Conservation (phyloP, 2,888 invertebrate species). For the Microplitis manilae region DNA sequence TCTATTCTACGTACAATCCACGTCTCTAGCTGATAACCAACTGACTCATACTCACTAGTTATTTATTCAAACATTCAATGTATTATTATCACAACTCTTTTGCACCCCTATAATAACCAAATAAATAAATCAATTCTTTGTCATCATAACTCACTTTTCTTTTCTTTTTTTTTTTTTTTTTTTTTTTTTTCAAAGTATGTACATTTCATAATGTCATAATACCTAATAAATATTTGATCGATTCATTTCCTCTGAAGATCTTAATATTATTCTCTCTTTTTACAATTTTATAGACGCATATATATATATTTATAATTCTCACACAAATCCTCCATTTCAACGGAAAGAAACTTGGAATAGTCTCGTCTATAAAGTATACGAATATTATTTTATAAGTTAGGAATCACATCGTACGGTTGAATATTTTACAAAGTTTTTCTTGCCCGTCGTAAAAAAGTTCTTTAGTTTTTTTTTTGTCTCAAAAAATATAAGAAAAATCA, state of each 20-base stretch:
- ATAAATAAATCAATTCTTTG: neutral
- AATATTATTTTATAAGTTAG: constrained; percentile 45
- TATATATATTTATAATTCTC: constrained; percentile 2
- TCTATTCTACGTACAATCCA: constrained; percentile 9
- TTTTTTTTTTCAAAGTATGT: neutral
- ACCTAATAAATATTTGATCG: constrained; percentile 29
- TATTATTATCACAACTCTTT: neutral
- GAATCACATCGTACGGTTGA: constrained; percentile 41
- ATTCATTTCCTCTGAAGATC: constrained; percentile 3
- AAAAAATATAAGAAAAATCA: constrained; percentile 3
- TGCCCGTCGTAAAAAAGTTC: constrained; percentile 26
- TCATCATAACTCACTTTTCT: neutral
- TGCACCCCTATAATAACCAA: neutral
- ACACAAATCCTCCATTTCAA: constrained; percentile 8
- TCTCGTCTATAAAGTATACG: constrained; percentile 37
- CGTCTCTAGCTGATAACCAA: neutral
- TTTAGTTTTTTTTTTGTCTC: constrained; percentile 16
- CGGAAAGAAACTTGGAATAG: constrained; percentile 26
- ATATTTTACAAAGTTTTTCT: constrained; percentile 40
- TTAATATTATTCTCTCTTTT: constrained; percentile 16
- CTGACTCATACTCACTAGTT: neutral
- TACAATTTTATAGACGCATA: constrained; percentile 9
- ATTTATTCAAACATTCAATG: neutral
- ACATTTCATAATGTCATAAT: constrained; percentile 14
- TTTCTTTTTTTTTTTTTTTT: neutral